Evolutionary conservation across 2,888 invertebrate genomes (phyloP).

Genomic region (Nomada ferruginata): DNA sequence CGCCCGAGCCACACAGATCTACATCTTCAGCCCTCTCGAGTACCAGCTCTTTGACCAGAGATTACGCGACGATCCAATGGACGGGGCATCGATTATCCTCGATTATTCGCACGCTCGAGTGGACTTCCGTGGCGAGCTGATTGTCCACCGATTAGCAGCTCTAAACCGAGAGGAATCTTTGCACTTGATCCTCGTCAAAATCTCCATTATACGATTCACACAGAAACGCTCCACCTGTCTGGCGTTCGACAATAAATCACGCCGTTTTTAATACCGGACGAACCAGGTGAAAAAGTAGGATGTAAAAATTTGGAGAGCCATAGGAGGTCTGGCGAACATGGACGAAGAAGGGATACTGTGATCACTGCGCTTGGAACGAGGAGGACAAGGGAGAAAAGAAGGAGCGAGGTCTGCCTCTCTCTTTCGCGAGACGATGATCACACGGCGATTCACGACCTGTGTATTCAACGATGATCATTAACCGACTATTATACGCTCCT

Average conservation of each 20-base stretch:
- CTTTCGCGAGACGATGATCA: conserved; percentile 58
- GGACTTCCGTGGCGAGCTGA: conserved; percentile 58
- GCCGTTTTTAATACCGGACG: conserved; percentile 63
- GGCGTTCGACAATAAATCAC: conserved; percentile 76
- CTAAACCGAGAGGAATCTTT: conserved; percentile 58
- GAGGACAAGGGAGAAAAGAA: conserved; percentile 15
- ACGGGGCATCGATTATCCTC: conserved; percentile 50
- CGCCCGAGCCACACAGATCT: background rate
- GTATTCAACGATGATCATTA: conserved; percentile 75
- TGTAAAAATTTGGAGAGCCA: conserved; percentile 19
- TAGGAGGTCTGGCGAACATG: conserved; percentile 38
- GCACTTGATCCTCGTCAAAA: conserved; percentile 55
- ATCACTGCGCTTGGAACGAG: background rate
- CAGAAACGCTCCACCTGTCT: conserved; percentile 75
- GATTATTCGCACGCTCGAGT: conserved; percentile 59
- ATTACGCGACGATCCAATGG: conserved; percentile 33
- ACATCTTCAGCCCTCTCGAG: conserved; percentile 18
- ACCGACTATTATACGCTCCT: conserved; percentile 71
- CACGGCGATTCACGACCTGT: conserved; percentile 69
- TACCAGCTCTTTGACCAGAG: background rate
- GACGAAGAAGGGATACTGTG: conserved; percentile 22
- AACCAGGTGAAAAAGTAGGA: conserved; percentile 8
- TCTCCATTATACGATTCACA: conserved; percentile 60
- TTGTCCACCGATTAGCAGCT: conserved; percentile 66
- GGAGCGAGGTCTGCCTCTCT: conserved; percentile 48